Conservation (phyloP, 2,113 vertebrate genomes). For the Chascanopsetta lugubris region DNA sequence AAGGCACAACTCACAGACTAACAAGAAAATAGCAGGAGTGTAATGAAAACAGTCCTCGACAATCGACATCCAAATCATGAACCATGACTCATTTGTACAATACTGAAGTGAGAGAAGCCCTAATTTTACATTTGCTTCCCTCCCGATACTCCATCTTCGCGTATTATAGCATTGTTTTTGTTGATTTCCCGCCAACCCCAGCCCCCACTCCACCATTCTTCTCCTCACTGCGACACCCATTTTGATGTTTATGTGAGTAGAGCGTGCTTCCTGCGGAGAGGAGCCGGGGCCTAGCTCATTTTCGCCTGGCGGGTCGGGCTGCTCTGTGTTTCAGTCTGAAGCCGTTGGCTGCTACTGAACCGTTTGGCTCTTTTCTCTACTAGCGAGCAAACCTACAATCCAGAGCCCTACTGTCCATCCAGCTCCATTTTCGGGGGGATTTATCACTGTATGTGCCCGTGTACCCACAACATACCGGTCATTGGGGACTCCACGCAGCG, state of each 20-base stretch:
- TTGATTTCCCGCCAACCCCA: slow-evolving; percentile 13
- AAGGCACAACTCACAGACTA: too few species aligned
- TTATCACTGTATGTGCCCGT: slow-evolving; percentile 54
- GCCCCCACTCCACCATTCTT: slow-evolving; percentile 9
- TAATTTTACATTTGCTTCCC: too few species aligned
- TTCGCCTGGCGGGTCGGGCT: slow-evolving; percentile 89
- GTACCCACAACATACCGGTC: slow-evolving; percentile 67
- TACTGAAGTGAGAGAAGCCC: too few species aligned
- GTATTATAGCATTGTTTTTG: too few species aligned
- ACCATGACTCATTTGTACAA: too few species aligned
- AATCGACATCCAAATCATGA: too few species aligned
- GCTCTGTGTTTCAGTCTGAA: slow-evolving; percentile 88
- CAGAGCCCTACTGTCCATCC: slow-evolving; percentile 85
- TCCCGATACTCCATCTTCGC: too few species aligned
- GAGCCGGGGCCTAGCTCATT: slow-evolving; percentile 85
- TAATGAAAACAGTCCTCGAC: too few species aligned
- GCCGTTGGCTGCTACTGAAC: slow-evolving; percentile 92
- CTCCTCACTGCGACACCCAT: slow-evolving; percentile 65
- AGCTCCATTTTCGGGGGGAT: slow-evolving; percentile 70
- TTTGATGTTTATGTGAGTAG: neutral
- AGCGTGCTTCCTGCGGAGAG: slow-evolving; percentile 27
- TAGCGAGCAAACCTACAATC: slow-evolving; percentile 87
- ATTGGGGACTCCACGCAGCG: slow-evolving; percentile 73
- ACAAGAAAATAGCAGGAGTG: too few species aligned
- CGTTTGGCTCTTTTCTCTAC: slow-evolving; percentile 94